Percentiles rank a stretch among this genome's conserved stretches.
These are phyloP conservation scores for Actinopyga echinites DNA, from an alignment of 53 echinoderm and acorn worm genomes.

Conservation along the genomic window DNA sequence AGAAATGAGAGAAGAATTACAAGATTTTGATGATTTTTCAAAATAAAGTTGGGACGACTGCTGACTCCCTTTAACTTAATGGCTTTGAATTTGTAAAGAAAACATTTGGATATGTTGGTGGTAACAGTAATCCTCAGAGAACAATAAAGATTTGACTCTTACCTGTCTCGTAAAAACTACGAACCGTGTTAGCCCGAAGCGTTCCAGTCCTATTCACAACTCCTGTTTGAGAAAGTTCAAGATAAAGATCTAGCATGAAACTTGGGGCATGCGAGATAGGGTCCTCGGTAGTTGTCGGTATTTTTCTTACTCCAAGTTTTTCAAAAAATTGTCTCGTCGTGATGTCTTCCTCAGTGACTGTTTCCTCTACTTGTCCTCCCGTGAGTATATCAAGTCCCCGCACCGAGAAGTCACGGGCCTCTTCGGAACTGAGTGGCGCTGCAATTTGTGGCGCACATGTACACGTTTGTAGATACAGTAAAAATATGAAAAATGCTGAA, in stretches of 20 bases:
- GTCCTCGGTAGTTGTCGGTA: background rate
- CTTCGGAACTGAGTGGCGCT: background rate
- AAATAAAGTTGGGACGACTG: no score
- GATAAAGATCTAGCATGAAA: slow-evolving; percentile 15
- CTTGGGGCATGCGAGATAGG: slow-evolving; percentile 5
- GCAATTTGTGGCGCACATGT: slow-evolving; percentile 3
- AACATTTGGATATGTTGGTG: no score
- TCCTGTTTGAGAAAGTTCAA: slow-evolving; percentile 5
- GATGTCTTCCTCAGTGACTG: background rate
- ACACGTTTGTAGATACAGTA: background rate
- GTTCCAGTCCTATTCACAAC: background rate
- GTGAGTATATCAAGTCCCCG: background rate
- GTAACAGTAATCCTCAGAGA: no score
- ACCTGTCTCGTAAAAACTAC: slow-evolving; percentile 32
- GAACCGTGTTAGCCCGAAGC: slow-evolving; percentile 1
- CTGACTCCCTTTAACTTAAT: no score
- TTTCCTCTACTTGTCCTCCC: background rate
- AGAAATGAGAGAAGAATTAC: no score
- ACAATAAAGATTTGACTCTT: background rate
- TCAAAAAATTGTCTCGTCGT: background rate
- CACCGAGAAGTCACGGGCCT: background rate
- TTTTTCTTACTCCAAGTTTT: background rate
- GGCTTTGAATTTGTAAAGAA: no score
- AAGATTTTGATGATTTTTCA: no score
- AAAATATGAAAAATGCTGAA: background rate